Base-by-base conservation (phyloP, 2,797 vertebrate genomes). In the Brachymystax lenok region DNA sequence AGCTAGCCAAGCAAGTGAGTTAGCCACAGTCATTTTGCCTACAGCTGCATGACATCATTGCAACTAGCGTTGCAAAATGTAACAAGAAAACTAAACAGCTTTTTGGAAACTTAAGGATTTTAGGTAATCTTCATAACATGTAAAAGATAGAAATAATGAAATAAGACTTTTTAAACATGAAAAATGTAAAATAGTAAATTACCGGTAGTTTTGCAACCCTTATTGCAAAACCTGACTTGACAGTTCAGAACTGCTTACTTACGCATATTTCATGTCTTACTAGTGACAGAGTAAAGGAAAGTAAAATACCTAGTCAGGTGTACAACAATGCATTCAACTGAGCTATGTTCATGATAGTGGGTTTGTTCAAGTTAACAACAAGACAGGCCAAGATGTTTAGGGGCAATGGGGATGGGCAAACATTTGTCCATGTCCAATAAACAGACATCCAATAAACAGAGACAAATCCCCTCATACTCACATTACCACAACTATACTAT, bases 401-500 rank as follows among this genome's bases (percentile, higher is more conserved):
- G 24, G 24, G 6, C 56, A 51, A 59, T 52, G 56, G 24, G 7
- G 73, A 70, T 33, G 16, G 24, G 46, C 16, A 66, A 33, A 64
- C 46, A 51, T 72, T 33, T 33, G 40, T 35, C 56, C 19, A 61
- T 50, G 30, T 27, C 40, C 46, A 40, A 67, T n/a, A 76, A 59
- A n/a, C 5, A n/a, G 19, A 21, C 33, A 33, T n/a, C 54, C 54
- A 7, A 59, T 59, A 59, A 59, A 59, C 14, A 7, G 33, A 33
- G 63, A 56, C 33, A 46, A 24, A 64, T 61, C 69, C 71, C 69
- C 4, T 28, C 10, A 63, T 51, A 74, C 46, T 64, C 24, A 73
- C 52, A 74, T 46, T 50, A 78, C 73, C 17, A 69, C 63, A 28
- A 19, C 56, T 50, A 51, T 54, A 73, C 27, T 72, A 40, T 33